Evolutionary conservation across 2,113 vertebrate species (phyloP).

Genomic region (Paratilapia polleni): DNA sequence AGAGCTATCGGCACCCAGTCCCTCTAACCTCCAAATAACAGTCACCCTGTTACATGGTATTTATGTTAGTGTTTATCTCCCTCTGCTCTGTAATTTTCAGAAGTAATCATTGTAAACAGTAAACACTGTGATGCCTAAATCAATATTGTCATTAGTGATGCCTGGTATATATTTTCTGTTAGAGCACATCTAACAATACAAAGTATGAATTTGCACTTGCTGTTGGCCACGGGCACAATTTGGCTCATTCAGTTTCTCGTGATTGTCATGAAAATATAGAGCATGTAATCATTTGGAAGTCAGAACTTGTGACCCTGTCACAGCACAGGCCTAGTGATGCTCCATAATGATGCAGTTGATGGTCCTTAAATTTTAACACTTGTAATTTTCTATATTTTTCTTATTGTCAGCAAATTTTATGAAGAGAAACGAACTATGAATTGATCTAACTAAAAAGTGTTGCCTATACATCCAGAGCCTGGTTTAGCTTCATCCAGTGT

Average conservation of each 20-base stretch:
- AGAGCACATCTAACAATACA: neutral
- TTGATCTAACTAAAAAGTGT: neutral
- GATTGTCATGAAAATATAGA: neutral
- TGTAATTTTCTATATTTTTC: neutral
- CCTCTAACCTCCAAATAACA: slow-evolving; percentile 28
- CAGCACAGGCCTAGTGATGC: neutral
- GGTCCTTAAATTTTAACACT: neutral
- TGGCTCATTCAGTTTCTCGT: neutral
- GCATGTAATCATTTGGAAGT: neutral
- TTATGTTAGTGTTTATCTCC: slow-evolving; percentile 37
- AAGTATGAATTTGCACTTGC: neutral
- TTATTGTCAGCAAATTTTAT: neutral
- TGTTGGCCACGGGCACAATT: neutral
- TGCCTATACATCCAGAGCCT: neutral
- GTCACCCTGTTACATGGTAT: neutral
- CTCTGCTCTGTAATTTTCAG: neutral
- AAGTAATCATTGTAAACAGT: slow-evolving; percentile 19
- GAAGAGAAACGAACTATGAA: neutral
- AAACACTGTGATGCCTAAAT: neutral
- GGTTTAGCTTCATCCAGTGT: neutral
- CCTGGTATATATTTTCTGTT: neutral
- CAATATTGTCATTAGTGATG: neutral
- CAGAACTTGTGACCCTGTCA: neutral
- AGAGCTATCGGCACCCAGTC: neutral
- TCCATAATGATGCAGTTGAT: neutral